Percentiles rank a stretch among this genome's conserved stretches.
Conservation (phyloP, 1,140 invertebrate genomes). For the Augochlora pura region DNA sequence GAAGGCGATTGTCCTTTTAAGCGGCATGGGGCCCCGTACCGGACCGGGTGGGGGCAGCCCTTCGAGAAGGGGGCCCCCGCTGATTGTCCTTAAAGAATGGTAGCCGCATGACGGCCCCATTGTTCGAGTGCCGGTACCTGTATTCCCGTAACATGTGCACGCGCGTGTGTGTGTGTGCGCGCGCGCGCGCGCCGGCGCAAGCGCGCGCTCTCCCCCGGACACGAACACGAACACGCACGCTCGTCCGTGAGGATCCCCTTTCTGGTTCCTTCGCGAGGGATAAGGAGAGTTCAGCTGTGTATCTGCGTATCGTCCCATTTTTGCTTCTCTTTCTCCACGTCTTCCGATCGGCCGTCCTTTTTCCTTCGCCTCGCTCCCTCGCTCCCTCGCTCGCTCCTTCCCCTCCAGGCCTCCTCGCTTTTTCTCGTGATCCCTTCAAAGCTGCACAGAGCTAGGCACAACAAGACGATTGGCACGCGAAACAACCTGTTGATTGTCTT, state of each 20-base stretch:
- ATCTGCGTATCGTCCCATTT: slow-evolving; percentile 28
- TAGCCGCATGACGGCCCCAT: slow-evolving; percentile 72
- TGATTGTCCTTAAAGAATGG: slow-evolving; percentile 73
- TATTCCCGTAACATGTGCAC: slow-evolving; percentile 44
- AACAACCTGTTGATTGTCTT: slow-evolving; percentile 77
- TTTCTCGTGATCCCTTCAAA: slow-evolving; percentile 12
- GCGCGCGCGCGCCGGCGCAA: background rate
- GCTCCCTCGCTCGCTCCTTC: slow-evolving; percentile 17
- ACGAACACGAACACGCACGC: background rate
- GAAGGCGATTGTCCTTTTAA: slow-evolving; percentile 77
- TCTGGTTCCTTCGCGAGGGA: slow-evolving; percentile 1
- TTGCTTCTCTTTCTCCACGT: slow-evolving; percentile 14
- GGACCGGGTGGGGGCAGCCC: slow-evolving; percentile 38
- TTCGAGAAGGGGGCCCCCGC: slow-evolving; percentile 50
- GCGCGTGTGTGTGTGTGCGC: slow-evolving; percentile 1
- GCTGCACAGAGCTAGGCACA: slow-evolving; percentile 26
- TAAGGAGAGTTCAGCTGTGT: slow-evolving; percentile 27
- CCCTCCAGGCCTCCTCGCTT: slow-evolving; percentile 12
- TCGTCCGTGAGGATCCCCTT: background rate
- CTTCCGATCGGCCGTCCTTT: background rate
- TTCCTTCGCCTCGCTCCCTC: slow-evolving; percentile 5
- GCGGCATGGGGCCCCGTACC: slow-evolving; percentile 57
- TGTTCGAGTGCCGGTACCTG: slow-evolving; percentile 65
- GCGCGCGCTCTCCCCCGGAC: too few species aligned
- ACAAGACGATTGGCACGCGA: slow-evolving; percentile 69